Conservation (phyloP, 2,113 vertebrate species). For the Lota lota region DNA sequence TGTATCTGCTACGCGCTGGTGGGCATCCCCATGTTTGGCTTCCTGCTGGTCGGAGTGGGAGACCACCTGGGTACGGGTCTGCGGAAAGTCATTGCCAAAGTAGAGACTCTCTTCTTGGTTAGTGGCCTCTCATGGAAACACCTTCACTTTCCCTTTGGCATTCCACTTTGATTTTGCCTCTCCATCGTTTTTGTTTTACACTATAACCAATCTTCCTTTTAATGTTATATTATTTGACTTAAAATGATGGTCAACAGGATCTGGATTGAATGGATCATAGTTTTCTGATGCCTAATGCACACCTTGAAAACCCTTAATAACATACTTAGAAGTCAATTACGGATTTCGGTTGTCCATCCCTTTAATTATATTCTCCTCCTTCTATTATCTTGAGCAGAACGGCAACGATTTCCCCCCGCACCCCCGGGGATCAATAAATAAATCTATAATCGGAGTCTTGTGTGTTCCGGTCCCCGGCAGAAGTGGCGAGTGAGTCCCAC, state of each 20-base stretch:
- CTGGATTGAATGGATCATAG: too few relatives aligned
- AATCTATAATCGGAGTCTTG: neutral
- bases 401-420: neutral
- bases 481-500: conserved; percentile 84
- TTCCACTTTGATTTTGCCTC: neutral
- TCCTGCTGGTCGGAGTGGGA: conserved; percentile 85
- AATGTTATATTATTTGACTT: too few relatives aligned
- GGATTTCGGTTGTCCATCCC: too few relatives aligned
- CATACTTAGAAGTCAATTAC: too few relatives aligned
- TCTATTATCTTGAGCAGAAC: too few relatives aligned
- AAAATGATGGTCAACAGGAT: too few relatives aligned
- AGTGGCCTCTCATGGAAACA: conserved; percentile 22
- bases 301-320: too few relatives aligned
- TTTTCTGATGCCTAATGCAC: too few relatives aligned
- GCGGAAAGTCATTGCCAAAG: conserved; percentile 79
- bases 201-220: too few relatives aligned
- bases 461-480: conserved; percentile 60
- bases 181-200: neutral
- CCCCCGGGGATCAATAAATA: neutral
- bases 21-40: conserved; percentile 87
- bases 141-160: neutral
- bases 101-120: conserved; percentile 86
- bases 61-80: conserved; percentile 85
- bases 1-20: conserved; percentile 88
- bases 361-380: too few relatives aligned